Base-by-base conservation (phyloP, 2,797 vertebrate genomes). In the Takifugu rubripes region DNA sequence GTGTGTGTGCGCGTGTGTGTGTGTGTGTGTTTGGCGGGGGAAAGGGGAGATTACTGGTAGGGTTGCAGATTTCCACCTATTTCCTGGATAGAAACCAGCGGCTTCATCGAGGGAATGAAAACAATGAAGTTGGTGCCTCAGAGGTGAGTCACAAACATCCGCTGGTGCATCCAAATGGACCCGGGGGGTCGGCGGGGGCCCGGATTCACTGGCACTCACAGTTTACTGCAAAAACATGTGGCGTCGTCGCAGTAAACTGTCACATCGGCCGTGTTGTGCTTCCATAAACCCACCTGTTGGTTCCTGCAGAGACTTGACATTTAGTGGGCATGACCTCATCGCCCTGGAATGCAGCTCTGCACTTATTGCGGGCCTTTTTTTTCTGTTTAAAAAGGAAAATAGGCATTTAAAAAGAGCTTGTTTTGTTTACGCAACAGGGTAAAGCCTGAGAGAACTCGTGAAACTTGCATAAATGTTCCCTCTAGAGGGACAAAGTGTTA, bases 191-290 rank as follows among this genome's bases (percentile, higher is more conserved):
- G 27, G 52, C 61, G 17, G 17, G 29, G 61, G 56, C 61, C 60
- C 3, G 1, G 51, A 52, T 8, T 21, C 61, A 61, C 10, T 16
- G 57, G 56, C 31, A 50, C 24, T 59, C 26, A 61, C 27, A 26
- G 67, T 75, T 79, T 68, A 64, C 26, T 56, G 46, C 58, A 5
- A 54, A 65, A 66, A 53, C 61, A 64, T 5, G 17, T 9, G 14
- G 16, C 61, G 53, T 61, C 60, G 58, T 59, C 46, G 56, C 25
- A 27, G 46, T 54, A 68, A 68, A 65, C 65, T 49, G 61, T 48
- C 16, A 59, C 56, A 46, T 70, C 60, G 36, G 43, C 24, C 44
- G 7, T 33, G 8, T 33, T 33, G 31, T 10, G 27, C 31, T 44
- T 21, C 16, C 55, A 49, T 44, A 25, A 17, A 51, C 25, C 14